phyloP scores from a whole-genome alignment of 2,888 invertebrate species.

The Caenorhabditis drosophilae region DNA sequence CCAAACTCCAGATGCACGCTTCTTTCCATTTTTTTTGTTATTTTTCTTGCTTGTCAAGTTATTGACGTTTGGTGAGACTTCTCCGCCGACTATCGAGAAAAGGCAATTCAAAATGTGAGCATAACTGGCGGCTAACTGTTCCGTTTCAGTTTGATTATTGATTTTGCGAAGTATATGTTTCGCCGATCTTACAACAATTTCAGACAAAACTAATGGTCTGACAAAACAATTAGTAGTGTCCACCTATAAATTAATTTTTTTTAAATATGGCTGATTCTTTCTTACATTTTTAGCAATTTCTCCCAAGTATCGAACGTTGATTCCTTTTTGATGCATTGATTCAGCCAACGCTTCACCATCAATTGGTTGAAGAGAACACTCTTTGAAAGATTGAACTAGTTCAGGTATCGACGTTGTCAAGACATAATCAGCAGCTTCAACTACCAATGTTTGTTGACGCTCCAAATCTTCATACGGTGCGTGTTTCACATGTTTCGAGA shows the following conservation, averaged over 20 bases:
- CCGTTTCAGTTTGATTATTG: constrained; percentile 20
- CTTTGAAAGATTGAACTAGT: constrained; percentile 75
- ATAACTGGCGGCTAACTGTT: constrained; percentile 80
- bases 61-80: constrained; percentile 3
- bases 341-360: constrained; percentile 91
- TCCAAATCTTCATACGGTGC: constrained; percentile 69
- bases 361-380: constrained; percentile 77
- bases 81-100: constrained; percentile 76
- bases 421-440: constrained; percentile 45
- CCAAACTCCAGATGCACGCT: constrained; percentile 77
- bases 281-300: constrained; percentile 75
- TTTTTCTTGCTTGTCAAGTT: constrained; percentile 25
- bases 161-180: constrained; percentile 87
- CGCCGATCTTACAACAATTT: constrained; percentile 84
- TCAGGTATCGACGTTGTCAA: constrained; percentile 90
- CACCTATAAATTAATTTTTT: no score
- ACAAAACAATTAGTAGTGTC: constrained; percentile 28
- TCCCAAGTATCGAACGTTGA: constrained; percentile 94
- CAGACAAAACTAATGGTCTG: constrained; percentile 81
- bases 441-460: constrained; percentile 79
- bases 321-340: constrained; percentile 88
- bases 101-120: constrained; percentile 96
- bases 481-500: constrained; percentile 90
- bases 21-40: constrained; percentile 40
- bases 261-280: no score